Evolutionary conservation across 2,113 vertebrate species (phyloP), one percentile per base, ranked within the genome.

Genomic region (Sialia sialis): DNA sequence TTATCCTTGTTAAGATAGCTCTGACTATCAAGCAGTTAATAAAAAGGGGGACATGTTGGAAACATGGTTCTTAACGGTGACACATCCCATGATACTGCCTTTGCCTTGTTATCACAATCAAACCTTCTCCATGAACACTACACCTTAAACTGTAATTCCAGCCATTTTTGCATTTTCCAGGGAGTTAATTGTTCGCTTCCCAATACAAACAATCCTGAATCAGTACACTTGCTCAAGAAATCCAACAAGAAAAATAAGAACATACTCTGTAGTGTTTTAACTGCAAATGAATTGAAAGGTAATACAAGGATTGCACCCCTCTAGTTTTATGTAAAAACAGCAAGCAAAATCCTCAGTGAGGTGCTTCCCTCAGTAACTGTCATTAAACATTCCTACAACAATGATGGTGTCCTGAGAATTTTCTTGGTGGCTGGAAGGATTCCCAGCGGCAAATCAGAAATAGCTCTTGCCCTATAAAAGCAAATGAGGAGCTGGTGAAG

Each of bases 381-480:
- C 17, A 51, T 80, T 84, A 79, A 91, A 89, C 10, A 34, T 36
- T 74, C 17, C 36, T 92, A 52, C 38, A 68, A 43, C 76, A 70
- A 49, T 14, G 25, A 54, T 1, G 9, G 25, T 39, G 72, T 67
- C 81, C 85, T 56, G 75, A 62, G 48, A 89, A 76, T 68, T 80
- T 83, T 75, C 67, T 13, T 19, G 32, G 48, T 62, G 63, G 36
- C 64, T 93, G 55, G 68, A 92, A 92, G 44, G 75, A 93, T 86
- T 95, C 91, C 93, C 82, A 94, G 68, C 66, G 72, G 89, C 46
- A 91, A 89, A 68, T 48, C 87, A 89, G 76, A 93, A 94, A 95
- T 95, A 97, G 87, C 85, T 97, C 85, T 74, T 94, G 92, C 21
- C 79, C 90, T 94, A 85, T 88, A 93, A 96, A 95, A 95, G 84